A percentile compares a stretch with the other conserved stretches of the same genome.
These are phyloP conservation scores for Prionchulus punctatus DNA, from an alignment of 2,888 invertebrate species.

Conservation along the genomic window DNA sequence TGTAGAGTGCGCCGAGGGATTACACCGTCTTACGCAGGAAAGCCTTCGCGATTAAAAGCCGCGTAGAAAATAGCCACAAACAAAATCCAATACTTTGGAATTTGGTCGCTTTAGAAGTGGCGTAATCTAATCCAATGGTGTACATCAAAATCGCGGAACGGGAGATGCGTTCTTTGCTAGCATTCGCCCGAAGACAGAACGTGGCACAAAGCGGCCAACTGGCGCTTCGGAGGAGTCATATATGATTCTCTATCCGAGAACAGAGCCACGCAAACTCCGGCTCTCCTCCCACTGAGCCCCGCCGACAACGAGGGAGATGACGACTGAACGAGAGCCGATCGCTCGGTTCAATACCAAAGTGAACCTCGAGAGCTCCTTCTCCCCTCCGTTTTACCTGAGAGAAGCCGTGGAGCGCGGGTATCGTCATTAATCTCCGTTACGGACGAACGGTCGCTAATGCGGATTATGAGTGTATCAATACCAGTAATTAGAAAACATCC, in stretches of 20 bases:
- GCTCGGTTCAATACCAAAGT: no score
- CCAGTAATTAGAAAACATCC: slow-evolving; percentile 8
- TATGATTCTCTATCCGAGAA: no score
- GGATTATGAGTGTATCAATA: background rate
- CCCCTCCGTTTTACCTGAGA: no score
- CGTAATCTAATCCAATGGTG: slow-evolving; percentile 10
- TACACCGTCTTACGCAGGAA: background rate
- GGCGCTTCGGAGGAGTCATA: no score
- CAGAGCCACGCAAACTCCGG: no score
- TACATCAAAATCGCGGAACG: slow-evolving; percentile 1
- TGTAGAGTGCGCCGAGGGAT: slow-evolving; percentile 6
- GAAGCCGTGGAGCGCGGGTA: background rate
- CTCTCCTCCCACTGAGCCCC: no score
- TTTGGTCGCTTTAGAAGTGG: slow-evolving; percentile 5
- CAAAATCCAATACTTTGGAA: slow-evolving; percentile 8
- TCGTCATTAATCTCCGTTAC: background rate
- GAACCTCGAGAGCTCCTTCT: no score
- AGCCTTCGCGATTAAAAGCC: background rate
- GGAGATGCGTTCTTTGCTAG: background rate
- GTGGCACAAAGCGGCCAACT: no score
- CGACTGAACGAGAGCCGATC: no score
- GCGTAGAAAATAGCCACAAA: slow-evolving; percentile 7
- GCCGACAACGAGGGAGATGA: no score
- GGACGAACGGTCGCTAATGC: background rate
- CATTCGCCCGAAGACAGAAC: no score